phyloP scores from a whole-genome alignment of 2,113 vertebrate species.

The Plectropomus leopardus region DNA sequence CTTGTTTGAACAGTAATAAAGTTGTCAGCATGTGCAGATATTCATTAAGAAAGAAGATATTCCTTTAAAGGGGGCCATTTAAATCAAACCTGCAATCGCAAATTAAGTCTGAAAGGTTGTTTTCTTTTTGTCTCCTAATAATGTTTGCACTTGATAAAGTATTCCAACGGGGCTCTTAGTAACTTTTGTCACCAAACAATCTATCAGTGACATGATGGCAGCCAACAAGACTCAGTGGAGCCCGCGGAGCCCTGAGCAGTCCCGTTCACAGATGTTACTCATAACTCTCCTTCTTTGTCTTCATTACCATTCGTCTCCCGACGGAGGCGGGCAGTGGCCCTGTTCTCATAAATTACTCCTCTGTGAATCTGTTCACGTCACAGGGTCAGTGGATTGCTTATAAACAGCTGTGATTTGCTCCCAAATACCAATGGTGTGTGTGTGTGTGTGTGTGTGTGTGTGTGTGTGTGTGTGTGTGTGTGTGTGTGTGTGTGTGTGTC shows the following conservation, averaged over 20 bases:
- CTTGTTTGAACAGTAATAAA: conserved; percentile 39
- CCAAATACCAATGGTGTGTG: not conserved
- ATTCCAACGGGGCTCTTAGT: conserved; percentile 60
- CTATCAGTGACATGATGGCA: conserved; percentile 69
- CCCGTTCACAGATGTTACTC: conserved; percentile 76
- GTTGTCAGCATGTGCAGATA: conserved; percentile 32
- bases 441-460: conserved; percentile 2
- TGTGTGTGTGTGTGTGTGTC: conserved; percentile 1
- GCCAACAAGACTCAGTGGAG: conserved; percentile 75
- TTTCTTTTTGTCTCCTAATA: conserved; percentile 5
- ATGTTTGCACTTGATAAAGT: conserved; percentile 41
- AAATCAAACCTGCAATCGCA: conserved; percentile 31
- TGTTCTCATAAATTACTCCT: conserved; percentile 69
- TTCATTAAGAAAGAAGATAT: conserved; percentile 24
- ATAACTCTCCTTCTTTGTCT: conserved; percentile 75
- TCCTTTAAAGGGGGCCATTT: conserved; percentile 2
- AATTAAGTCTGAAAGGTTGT: conserved; percentile 32
- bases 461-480: not conserved
- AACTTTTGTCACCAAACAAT: conserved; percentile 72
- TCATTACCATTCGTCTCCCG: conserved; percentile 75
- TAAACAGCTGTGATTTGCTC: conserved; percentile 65
- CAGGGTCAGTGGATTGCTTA: conserved; percentile 67
- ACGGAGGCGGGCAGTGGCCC: conserved; percentile 33
- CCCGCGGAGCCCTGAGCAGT: conserved; percentile 54
- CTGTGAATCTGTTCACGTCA: conserved; percentile 63